Base-by-base conservation (phyloP, 2,797 vertebrate genomes). In the Lutjanus campechanus region DNA sequence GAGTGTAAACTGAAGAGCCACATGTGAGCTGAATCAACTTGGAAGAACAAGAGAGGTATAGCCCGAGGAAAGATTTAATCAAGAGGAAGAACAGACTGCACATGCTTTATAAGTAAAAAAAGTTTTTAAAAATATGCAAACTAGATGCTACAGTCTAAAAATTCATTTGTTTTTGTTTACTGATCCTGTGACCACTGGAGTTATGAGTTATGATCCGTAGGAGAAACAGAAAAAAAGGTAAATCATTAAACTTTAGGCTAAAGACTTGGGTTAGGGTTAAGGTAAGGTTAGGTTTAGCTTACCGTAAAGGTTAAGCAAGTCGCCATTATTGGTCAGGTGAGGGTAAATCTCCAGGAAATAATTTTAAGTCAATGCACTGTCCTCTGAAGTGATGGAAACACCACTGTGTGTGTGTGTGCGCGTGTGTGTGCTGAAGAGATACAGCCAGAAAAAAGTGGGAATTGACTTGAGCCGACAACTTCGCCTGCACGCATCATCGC, bases 401-500 rank as follows among this genome's bases (percentile, higher is more conserved):
- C 4, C 2, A 36, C 29, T 68, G 0, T 72, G 12, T 58, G 36
- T 67, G n/a, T 29, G 50, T 54, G 46, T 72, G 46, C 63, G 4
- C 29, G 58, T 64, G 47, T 41, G 59, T 58, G 82, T 16, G 10
- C 51, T 58, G 53, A 25, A n/a, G 56, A 79, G 82, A 88, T 67
- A 76, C 47, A 88, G 80, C 83, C 40, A 49, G 56, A 79, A 58
- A 79, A 71, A 77, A 72, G 41, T 17, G 11, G 61, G 54, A 76
- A 78, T 19, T 72, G 82, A 85, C 67, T 83, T 40, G 59, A 81
- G 69, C 73, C 2, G 85, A 89, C 85, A 82, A 70, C 82, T 78
- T 77, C 3, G 12, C 82, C 63, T 55, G 49, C 76, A 60, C 7
- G 25, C 83, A 85, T 87, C 85, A 80, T 71, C 15, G 59, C 80